A percentile compares a stretch with the other conserved stretches of the same genome.
Conservation (phyloP, 2,113 vertebrate genomes). For the Prionailurus bengalensis region DNA sequence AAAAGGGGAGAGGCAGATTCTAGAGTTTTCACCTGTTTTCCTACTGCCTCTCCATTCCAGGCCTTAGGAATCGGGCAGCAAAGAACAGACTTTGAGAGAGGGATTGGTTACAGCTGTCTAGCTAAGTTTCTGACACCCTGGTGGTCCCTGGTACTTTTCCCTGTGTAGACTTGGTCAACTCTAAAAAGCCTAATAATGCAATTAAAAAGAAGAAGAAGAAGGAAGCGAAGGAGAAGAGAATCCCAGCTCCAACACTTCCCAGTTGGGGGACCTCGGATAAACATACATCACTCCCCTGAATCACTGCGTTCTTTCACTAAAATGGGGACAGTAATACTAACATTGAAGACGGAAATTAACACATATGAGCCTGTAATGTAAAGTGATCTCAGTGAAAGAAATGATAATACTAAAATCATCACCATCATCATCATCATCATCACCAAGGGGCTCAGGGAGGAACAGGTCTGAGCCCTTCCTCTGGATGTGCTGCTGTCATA, state of each 20-base stretch:
- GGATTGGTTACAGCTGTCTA: not conserved
- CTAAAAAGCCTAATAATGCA: not conserved
- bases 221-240: not conserved
- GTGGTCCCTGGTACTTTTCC: not conserved
- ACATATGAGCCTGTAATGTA: not conserved
- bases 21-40: not conserved
- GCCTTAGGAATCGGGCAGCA: not conserved
- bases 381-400: not conserved
- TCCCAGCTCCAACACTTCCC: not conserved
- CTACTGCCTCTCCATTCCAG: not conserved
- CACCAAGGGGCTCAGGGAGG: not conserved
- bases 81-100: not conserved
- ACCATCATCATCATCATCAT: not conserved
- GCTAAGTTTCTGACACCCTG: not conserved
- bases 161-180: not conserved
- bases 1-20: not conserved
- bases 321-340: not conserved
- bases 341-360: not conserved
- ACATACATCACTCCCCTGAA: not conserved
- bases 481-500: not conserved
- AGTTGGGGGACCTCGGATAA: not conserved
- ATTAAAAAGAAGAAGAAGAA: not conserved
- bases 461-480: not conserved
- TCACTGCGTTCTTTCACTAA: not conserved
- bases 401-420: not conserved